Conservation (phyloP, 2,888 invertebrate genomes). For the Cerceris ruficornis region DNA sequence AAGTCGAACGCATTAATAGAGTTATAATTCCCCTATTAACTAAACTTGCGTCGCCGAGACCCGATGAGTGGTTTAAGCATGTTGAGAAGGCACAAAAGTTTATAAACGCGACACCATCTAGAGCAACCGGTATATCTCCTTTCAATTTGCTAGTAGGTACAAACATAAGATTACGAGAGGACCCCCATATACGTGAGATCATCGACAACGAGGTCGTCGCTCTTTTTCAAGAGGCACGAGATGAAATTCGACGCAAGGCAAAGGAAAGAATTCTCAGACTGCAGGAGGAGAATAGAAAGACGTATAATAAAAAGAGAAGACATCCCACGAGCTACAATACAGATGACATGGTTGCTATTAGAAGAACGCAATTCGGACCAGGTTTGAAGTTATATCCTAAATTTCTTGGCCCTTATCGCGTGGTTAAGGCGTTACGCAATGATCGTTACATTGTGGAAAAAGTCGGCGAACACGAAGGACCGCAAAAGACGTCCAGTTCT, state of each 20-base stretch:
- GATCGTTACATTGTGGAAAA: not conserved
- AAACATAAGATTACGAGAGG: no score
- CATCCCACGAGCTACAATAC: not conserved
- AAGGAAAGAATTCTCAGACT: no score
- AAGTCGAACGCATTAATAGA: slow-evolving; percentile 16
- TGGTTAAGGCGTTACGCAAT: not conserved
- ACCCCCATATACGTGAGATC: no score
- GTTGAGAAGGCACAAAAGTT: not conserved
- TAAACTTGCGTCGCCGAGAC: not conserved
- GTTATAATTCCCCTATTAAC: not conserved
- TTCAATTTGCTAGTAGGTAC: slow-evolving; percentile 18
- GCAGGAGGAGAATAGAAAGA: not conserved
- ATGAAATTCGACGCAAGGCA: no score
- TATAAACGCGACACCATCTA: not conserved
- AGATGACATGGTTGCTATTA: not conserved
- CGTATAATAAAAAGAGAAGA: not conserved
- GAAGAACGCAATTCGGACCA: not conserved
- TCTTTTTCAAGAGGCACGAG: no score
- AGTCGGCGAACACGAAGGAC: not conserved
- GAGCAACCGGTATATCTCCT: slow-evolving; percentile 1
- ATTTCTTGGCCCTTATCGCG: not conserved
- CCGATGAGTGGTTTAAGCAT: not conserved
- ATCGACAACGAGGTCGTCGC: no score
- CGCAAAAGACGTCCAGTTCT: not conserved
- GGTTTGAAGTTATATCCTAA: not conserved